These are phyloP conservation scores for Rhinogobius similis DNA, from an alignment of 2,113 vertebrate species.

Conservation along the genomic window DNA sequence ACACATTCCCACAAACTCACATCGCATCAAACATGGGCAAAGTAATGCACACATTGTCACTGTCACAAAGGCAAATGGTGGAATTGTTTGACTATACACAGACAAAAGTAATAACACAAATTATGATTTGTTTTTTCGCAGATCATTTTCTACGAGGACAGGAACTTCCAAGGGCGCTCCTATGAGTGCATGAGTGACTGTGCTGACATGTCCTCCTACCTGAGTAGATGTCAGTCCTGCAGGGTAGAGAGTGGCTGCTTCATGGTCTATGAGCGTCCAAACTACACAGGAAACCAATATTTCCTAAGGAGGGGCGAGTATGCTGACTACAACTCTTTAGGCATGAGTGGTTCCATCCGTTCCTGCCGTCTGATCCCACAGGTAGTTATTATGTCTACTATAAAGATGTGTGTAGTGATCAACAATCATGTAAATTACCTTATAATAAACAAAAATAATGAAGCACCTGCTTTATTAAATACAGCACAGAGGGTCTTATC, in stretches of 20 bases:
- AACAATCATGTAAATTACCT: background rate
- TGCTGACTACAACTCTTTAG: conserved; percentile 54
- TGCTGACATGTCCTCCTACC: conserved; percentile 65
- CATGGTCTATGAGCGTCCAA: conserved; percentile 72
- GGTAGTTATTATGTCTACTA: conserved; percentile 21
- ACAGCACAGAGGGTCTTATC: conserved; percentile 7
- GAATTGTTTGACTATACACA: background rate
- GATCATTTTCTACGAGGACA: conserved; percentile 77
- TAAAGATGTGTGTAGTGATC: background rate
- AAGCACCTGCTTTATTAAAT: background rate
- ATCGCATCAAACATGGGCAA: conserved; percentile 71
- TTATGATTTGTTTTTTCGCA: conserved; percentile 22
- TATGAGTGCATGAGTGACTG: conserved; percentile 76
- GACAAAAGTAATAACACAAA: background rate
- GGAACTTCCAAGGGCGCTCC: conserved; percentile 74
- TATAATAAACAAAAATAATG: background rate
- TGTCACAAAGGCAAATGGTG: background rate
- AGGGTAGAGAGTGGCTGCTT: conserved; percentile 71
- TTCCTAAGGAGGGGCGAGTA: conserved; percentile 77
- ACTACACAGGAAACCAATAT: conserved; percentile 73
- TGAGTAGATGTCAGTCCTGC: conserved; percentile 70
- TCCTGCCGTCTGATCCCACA: conserved; percentile 73
- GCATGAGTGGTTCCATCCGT: conserved; percentile 60
- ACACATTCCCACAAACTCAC: conserved; percentile 68
- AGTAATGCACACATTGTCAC: conserved; percentile 30